phyloP scores from a whole-genome alignment of 2,888 invertebrate genomes.

The Gastrophysa polygoni region DNA sequence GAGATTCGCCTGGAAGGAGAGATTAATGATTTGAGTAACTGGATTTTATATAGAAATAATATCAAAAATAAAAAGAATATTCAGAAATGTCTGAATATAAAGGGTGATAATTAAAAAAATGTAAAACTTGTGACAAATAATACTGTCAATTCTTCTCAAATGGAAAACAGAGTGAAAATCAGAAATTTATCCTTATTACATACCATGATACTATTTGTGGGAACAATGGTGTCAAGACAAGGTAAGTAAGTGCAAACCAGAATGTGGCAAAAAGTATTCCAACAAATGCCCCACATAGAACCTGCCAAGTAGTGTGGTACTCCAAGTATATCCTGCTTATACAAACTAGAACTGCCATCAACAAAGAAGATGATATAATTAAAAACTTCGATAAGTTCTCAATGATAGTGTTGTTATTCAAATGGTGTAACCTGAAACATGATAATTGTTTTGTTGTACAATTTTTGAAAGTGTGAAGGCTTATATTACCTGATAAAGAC shows the following conservation, averaged over 20 bases:
- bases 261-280: constrained; percentile 76
- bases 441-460: constrained; percentile 4
- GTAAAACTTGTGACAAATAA: no score
- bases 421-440: constrained; percentile 75
- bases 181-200: no score
- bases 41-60: no score
- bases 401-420: constrained; percentile 78
- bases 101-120: no score
- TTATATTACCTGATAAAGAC: constrained; percentile 79
- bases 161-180: no score
- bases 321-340: constrained; percentile 81
- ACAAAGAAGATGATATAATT: constrained; percentile 67
- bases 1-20: constrained; percentile 81
- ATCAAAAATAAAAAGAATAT: no score
- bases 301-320: constrained; percentile 85
- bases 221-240: constrained; percentile 82
- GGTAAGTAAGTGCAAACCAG: constrained; percentile 84
- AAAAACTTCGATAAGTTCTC: constrained; percentile 75
- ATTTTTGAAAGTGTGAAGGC: not conserved
- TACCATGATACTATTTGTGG: constrained; percentile 86
- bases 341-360: constrained; percentile 67
- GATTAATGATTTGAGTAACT: no score
- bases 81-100: no score
- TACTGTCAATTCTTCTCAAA: no score
- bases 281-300: constrained; percentile 76